These are phyloP conservation scores for Poeciliopsis paucimaculata DNA, from an alignment of 2,797 vertebrate species.

Conservation along the genomic window DNA sequence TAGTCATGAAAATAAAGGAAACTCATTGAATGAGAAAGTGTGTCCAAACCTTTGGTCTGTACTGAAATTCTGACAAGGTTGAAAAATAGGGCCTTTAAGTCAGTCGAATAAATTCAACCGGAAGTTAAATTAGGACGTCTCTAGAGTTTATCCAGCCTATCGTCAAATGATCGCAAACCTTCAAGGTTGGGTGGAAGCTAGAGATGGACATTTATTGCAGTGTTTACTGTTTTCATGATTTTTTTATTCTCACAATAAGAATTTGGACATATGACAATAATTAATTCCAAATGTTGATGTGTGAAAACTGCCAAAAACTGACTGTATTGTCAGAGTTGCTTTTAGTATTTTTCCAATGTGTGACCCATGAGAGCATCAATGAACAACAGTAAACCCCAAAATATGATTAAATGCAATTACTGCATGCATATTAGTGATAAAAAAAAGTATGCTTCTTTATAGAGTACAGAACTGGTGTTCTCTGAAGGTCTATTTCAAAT, in stretches of 20 bases:
- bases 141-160: not conserved
- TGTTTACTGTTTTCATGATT: not conserved
- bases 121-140: not conserved
- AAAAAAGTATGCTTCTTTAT: not conserved
- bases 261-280: not conserved
- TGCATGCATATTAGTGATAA: not conserved
- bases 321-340: not conserved
- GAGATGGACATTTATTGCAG: not conserved
- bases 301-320: not conserved
- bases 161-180: not conserved
- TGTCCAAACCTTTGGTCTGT: no score
- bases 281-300: not conserved
- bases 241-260: not conserved
- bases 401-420: not conserved
- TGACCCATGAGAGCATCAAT: not conserved
- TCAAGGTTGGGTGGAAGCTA: not conserved
- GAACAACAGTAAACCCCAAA: not conserved
- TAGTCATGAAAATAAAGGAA: no score
- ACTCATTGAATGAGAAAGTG: no score
- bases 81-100: not conserved
- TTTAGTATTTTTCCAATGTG: not conserved
- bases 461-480: not conserved
- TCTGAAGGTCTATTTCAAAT: not conserved
- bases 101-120: not conserved
- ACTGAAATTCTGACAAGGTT: not conserved